Evolutionary conservation across 2,113 vertebrate genomes (phyloP).

Genomic region (Coptodon bakossiorum): DNA sequence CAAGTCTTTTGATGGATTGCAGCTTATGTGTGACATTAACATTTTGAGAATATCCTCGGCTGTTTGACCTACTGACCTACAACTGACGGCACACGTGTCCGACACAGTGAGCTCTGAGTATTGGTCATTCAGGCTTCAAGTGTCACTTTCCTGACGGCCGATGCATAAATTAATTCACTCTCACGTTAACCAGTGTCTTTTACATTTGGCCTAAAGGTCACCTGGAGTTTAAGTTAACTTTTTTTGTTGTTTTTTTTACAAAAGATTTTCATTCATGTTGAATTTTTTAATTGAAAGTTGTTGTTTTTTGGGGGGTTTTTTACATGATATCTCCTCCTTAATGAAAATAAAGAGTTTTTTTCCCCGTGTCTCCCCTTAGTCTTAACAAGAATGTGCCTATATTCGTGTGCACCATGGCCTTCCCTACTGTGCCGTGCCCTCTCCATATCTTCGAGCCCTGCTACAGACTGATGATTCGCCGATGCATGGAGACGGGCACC

Average conservation of each 20-base stretch:
- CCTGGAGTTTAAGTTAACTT: background rate
- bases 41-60: background rate
- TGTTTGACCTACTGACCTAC: constrained; percentile 25
- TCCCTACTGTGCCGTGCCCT: constrained; percentile 88
- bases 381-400: constrained; percentile 93
- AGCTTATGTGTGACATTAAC: background rate
- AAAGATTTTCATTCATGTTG: background rate
- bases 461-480: constrained; percentile 88
- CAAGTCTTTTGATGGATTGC: background rate
- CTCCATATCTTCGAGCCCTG: constrained; percentile 90
- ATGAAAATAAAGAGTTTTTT: background rate
- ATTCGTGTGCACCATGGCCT: constrained; percentile 92
- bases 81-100: background rate
- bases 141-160: background rate
- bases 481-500: constrained; percentile 90
- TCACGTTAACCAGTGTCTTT: background rate
- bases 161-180: background rate
- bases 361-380: constrained; percentile 48
- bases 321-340: background rate
- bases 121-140: background rate
- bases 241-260: background rate
- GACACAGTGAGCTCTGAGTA: background rate
- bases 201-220: background rate
- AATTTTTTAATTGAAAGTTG: background rate
- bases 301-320: background rate